phyloP scores from a whole-genome alignment of 1,140 invertebrate species.

The Brachionus plicatilis region DNA sequence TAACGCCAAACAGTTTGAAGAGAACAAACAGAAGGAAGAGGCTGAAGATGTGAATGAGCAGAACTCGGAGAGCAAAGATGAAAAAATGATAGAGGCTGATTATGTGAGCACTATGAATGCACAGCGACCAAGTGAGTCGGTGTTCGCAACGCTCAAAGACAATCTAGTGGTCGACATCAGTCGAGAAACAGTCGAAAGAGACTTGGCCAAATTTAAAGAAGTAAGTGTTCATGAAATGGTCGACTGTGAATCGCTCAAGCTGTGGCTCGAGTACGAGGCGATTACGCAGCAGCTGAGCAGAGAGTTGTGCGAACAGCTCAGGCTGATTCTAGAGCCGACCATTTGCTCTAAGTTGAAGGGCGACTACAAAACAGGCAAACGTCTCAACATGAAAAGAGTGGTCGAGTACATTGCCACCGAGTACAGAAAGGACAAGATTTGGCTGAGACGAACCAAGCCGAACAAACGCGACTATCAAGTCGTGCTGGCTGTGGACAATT shows the following conservation, averaged over 20 bases:
- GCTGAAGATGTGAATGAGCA: not conserved
- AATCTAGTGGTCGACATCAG: not conserved
- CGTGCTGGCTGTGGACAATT: slow-evolving; percentile 91
- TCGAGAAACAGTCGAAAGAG: not conserved
- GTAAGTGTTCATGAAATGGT: not conserved
- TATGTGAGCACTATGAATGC: not conserved
- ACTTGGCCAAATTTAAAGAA: slow-evolving; percentile 25
- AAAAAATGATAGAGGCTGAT: not conserved
- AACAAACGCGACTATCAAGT: slow-evolving; percentile 95
- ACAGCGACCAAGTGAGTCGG: not conserved
- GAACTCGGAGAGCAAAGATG: not conserved
- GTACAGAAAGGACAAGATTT: slow-evolving; percentile 98
- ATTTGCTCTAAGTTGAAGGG: slow-evolving; percentile 75
- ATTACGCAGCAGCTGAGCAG: slow-evolving; percentile 14
- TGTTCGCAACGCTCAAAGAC: not conserved
- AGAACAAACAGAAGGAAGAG: not conserved
- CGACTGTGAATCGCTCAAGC: not conserved
- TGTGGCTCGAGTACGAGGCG: slow-evolving; percentile 15
- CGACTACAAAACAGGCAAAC: slow-evolving; percentile 89
- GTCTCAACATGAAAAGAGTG: slow-evolving; percentile 93
- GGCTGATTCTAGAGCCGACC: slow-evolving; percentile 88
- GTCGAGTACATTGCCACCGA: slow-evolving; percentile 98
- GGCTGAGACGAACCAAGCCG: slow-evolving; percentile 88
- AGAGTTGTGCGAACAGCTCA: slow-evolving; percentile 84
- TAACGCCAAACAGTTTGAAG: not conserved